Evolutionary conservation across 2,888 invertebrate genomes (phyloP).

Genomic region (Melinaea marsaeus): DNA sequence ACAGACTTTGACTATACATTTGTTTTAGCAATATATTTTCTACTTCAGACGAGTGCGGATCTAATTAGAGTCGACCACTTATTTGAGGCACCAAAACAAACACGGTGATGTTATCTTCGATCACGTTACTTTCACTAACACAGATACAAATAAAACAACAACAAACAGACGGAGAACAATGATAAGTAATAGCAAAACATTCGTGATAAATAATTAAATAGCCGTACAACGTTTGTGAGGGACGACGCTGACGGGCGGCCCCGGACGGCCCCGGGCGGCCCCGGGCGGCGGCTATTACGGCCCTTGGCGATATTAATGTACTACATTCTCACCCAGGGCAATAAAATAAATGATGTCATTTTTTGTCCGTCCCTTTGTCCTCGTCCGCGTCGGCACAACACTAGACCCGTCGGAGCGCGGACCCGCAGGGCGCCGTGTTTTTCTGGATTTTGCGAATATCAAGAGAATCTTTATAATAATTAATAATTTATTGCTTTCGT

Average conservation of each 20-base stretch:
- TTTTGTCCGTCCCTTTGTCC: conserved; percentile 71
- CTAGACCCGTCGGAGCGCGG: conserved; percentile 47
- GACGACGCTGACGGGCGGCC: conserved; percentile 56
- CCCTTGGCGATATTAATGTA: conserved; percentile 72
- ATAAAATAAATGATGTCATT: conserved; percentile 78
- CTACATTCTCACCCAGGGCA: conserved; percentile 73
- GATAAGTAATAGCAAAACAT: neutral
- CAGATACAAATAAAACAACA: neutral
- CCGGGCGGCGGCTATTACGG: conserved; percentile 71
- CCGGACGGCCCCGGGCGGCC: conserved; percentile 37
- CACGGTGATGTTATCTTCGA: conserved; percentile 13
- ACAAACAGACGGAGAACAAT: neutral
- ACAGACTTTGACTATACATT: too few relatives aligned
- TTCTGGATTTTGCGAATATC: conserved; percentile 53
- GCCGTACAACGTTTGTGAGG: conserved; percentile 36
- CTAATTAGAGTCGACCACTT: neutral
- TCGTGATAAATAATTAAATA: conserved; percentile 25
- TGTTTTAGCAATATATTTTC: too few relatives aligned
- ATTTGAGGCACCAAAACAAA: conserved; percentile 13
- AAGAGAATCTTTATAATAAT: conserved; percentile 70
- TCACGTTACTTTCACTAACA: conserved; percentile 18
- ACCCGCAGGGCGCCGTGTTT: conserved; percentile 64
- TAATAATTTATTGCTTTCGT: conserved; percentile 75
- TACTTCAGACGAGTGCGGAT: neutral
- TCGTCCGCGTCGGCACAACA: conserved; percentile 59